Evolutionary conservation across 2,797 vertebrate species (phyloP).

Genomic region (Kryptopterus vitreolus): DNA sequence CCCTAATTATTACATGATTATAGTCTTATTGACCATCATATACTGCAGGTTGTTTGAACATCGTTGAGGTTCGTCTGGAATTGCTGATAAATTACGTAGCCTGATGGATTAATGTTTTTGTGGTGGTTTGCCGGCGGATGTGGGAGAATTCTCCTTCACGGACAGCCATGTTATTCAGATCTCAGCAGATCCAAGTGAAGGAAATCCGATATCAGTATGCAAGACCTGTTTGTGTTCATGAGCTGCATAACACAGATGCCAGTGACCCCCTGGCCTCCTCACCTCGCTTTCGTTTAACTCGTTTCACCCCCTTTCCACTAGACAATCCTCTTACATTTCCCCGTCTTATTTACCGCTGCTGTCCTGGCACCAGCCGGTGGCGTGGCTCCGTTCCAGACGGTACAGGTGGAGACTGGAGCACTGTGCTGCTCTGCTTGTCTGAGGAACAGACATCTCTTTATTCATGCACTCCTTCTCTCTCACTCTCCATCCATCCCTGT

Average conservation of each 20-base stretch:
- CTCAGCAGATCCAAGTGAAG: background rate
- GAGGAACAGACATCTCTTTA: slow-evolving; percentile 72
- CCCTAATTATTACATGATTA: too few relatives aligned
- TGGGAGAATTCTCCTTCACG: background rate
- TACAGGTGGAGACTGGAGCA: slow-evolving; percentile 77
- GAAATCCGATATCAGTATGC: slow-evolving; percentile 41
- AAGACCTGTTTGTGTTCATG: slow-evolving; percentile 22
- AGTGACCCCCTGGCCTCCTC: slow-evolving; percentile 34
- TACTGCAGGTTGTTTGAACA: slow-evolving; percentile 1
- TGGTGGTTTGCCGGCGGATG: background rate
- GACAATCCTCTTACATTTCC: slow-evolving; percentile 67
- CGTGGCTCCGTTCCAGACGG: slow-evolving; percentile 71
- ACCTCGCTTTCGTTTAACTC: slow-evolving; percentile 62
- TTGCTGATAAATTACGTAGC: background rate
- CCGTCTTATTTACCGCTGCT: slow-evolving; percentile 71
- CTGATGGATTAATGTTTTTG: background rate
- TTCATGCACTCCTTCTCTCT: slow-evolving; percentile 41
- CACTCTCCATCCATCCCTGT: slow-evolving; percentile 36
- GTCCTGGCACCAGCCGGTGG: slow-evolving; percentile 71
- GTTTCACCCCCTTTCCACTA: slow-evolving; percentile 64
- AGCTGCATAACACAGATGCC: slow-evolving; percentile 14
- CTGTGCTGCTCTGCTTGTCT: slow-evolving; percentile 68
- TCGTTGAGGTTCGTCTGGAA: background rate
- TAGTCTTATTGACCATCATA: too few relatives aligned
- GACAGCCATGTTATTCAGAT: background rate